Evolutionary conservation across 2,113 vertebrate genomes (phyloP), one percentile per base, ranked within the genome.

Genomic region (Platysternon megacephalum): DNA sequence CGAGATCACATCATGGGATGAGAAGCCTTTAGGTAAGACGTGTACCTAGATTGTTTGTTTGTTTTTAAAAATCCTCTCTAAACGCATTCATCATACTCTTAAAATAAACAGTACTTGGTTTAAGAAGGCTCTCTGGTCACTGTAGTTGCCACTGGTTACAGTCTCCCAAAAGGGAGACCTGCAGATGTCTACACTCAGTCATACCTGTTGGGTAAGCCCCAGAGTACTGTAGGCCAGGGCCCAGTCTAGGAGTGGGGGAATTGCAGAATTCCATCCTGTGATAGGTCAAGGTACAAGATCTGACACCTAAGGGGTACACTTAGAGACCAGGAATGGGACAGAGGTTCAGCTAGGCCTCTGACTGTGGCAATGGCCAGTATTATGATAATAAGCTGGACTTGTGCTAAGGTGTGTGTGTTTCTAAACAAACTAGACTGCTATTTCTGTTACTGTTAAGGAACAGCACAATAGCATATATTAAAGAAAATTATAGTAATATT

Each of bases 401-500:
- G 74, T 0, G 0, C 28, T 83, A 51, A 68, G 68, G 17, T 2
- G 48, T 91, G 76, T 58, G 28, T 5, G 3, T 91, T 91, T 52
- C 86, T 88, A 68, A 93, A 85, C n/a, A 86, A 72, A 89, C 58
- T 5, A 35, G 74, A 21, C 14, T 87, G 72, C 72, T 96, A 26
- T 84, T n/a, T n/a, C n/a, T n/a, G 92, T 89, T 76, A 82, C 51
- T 92, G 2, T 53, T 85, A 55, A 78, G 21, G 16, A 92, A 55
- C 84, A 84, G n/a, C 87, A 24, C 5, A 76, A 21, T 79, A 44
- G 53, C 72, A 86, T 86, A 58, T 42, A 93, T 58, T 83, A 88
- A 44, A 86, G 76, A 91, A 79, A 95, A 84, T 85, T 86, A 86
- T 21, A 93, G n/a, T 85, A 92, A 55, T 94, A 81, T 96, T 92